Evolutionary conservation across 2,888 invertebrate genomes (phyloP).

Genomic region (Hirtodrosophila trivittata): DNA sequence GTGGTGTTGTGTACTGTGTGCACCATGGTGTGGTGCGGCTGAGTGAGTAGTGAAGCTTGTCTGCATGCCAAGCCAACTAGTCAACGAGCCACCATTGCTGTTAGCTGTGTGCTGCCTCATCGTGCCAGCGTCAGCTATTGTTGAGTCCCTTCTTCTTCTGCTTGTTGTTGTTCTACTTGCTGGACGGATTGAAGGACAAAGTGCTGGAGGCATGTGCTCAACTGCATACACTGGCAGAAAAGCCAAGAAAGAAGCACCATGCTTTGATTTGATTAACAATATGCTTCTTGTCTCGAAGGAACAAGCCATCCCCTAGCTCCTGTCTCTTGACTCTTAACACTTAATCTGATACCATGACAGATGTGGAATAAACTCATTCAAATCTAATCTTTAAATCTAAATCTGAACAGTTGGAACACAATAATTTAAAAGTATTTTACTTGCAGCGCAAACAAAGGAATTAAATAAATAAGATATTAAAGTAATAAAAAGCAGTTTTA

Average conservation of each 20-base stretch:
- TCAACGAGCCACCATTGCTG: slow-evolving; percentile 11
- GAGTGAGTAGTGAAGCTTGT: slow-evolving; percentile 5
- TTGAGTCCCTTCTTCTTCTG: slow-evolving; percentile 17
- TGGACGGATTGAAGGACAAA: slow-evolving; percentile 44
- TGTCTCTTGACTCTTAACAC: too few relatives aligned
- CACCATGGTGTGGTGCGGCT: neutral
- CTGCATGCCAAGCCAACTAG: slow-evolving; percentile 9
- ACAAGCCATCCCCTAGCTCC: too few relatives aligned
- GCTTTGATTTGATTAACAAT: neutral
- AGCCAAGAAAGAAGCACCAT: neutral
- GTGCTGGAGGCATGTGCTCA: slow-evolving; percentile 11
- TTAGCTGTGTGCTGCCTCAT: neutral
- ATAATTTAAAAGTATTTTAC: too few relatives aligned
- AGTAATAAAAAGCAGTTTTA: too few relatives aligned
- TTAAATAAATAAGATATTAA: too few relatives aligned
- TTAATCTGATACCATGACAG: too few relatives aligned
- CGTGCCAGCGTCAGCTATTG: slow-evolving; percentile 15
- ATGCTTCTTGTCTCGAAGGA: neutral
- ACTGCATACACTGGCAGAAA: slow-evolving; percentile 4
- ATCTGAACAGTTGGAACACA: too few relatives aligned
- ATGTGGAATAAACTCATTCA: too few relatives aligned
- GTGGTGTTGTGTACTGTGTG: too few relatives aligned
- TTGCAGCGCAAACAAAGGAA: too few relatives aligned
- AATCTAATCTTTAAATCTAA: too few relatives aligned
- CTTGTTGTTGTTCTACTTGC: slow-evolving; percentile 34